Percentiles rank a stretch among this genome's conserved stretches.
Evolutionary conservation across 2,797 vertebrate species (phyloP).

Genomic region (Chaetodon trifasciatus): DNA sequence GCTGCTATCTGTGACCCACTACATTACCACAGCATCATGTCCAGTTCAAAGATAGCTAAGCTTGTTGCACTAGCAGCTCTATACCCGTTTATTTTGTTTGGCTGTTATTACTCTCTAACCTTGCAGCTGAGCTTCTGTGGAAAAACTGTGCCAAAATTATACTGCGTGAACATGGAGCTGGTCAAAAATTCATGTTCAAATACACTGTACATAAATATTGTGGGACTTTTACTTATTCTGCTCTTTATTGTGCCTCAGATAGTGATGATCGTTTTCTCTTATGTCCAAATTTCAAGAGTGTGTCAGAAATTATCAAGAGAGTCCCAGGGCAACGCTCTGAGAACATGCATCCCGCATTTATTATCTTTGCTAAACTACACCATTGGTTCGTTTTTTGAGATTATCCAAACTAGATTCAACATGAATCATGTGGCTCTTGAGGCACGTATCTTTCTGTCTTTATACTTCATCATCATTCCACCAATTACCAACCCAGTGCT

Average conservation of each 20-base stretch:
- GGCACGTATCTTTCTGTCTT: constrained; percentile 59
- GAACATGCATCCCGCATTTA: constrained; percentile 75
- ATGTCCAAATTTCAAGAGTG: constrained; percentile 63
- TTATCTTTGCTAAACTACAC: constrained; percentile 71
- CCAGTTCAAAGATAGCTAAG: constrained; percentile 42
- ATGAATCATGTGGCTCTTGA: constrained; percentile 48
- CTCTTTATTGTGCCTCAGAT: constrained; percentile 56
- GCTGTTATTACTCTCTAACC: constrained; percentile 54
- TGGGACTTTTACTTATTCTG: constrained; percentile 52
- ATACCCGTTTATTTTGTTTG: constrained; percentile 47
- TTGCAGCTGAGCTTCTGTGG: constrained; percentile 66
- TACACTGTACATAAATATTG: constrained; percentile 37
- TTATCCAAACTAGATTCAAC: constrained; percentile 69
- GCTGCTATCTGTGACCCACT: constrained; percentile 80
- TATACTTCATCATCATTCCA: constrained; percentile 69
- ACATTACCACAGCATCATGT: constrained; percentile 74
- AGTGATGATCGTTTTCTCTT: constrained; percentile 66
- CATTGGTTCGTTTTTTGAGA: constrained; percentile 60
- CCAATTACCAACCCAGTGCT: constrained; percentile 70
- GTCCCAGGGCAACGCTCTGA: constrained; percentile 64
- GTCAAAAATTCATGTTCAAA: constrained; percentile 70
- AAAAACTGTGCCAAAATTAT: constrained; percentile 63
- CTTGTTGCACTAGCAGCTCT: constrained; percentile 47
- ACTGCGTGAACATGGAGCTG: constrained; percentile 80
- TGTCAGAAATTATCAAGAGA: constrained; percentile 54